Evolutionary conservation across 1,140 invertebrate genomes (phyloP).

Genomic region (Hyles vespertilio): DNA sequence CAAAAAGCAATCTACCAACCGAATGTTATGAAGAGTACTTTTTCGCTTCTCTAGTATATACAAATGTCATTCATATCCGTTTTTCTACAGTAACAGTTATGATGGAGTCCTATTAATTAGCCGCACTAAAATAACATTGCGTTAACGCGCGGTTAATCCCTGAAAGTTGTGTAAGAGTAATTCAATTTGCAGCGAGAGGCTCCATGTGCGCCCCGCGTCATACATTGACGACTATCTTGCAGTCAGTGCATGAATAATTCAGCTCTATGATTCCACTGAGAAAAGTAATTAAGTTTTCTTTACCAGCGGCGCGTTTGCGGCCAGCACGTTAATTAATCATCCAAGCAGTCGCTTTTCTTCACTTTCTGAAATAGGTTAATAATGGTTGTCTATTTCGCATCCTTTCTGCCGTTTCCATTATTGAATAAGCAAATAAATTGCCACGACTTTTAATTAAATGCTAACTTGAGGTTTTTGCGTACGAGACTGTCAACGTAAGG

Average conservation of each 20-base stretch:
- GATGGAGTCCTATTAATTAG: too few relatives aligned
- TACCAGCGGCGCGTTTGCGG: slow-evolving; percentile 46
- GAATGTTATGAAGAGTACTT: too few relatives aligned
- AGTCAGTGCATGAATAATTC: slow-evolving; percentile 52
- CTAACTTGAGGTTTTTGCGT: slow-evolving; percentile 20
- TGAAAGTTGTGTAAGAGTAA: neutral
- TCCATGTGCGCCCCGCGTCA: slow-evolving; percentile 26
- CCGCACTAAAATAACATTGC: too few relatives aligned
- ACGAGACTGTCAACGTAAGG: slow-evolving; percentile 4
- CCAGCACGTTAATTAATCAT: slow-evolving; percentile 63
- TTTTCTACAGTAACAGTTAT: too few relatives aligned
- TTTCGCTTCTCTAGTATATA: too few relatives aligned
- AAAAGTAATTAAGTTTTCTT: slow-evolving; percentile 67
- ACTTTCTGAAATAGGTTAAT: slow-evolving; percentile 59
- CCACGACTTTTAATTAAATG: slow-evolving; percentile 39
- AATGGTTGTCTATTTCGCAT: slow-evolving; percentile 55
- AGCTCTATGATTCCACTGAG: slow-evolving; percentile 57
- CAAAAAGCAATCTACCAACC: too few relatives aligned
- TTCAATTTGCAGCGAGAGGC: neutral
- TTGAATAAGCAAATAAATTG: slow-evolving; percentile 52
- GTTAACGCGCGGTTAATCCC: neutral
- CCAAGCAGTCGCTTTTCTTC: slow-evolving; percentile 45
- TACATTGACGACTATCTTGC: slow-evolving; percentile 32
- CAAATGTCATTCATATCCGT: too few relatives aligned
- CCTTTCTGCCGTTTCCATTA: slow-evolving; percentile 46